Percentiles rank a stretch among this genome's conserved stretches.
Evolutionary conservation across 2,797 vertebrate species (phyloP).

Genomic region (Spatula versicolor): DNA sequence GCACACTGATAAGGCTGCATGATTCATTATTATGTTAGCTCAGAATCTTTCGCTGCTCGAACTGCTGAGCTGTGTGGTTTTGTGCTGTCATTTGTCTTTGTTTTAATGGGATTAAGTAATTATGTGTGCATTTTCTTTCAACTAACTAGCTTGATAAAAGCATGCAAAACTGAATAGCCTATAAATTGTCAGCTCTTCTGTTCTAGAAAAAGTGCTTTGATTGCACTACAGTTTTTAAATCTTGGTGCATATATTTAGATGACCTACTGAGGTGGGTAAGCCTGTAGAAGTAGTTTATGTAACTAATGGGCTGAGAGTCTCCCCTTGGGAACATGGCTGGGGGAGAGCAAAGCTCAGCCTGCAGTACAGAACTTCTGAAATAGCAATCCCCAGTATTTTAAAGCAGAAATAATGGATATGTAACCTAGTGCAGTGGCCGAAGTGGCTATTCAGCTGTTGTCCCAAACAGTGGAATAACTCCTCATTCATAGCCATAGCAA

Average conservation of each 20-base stretch:
- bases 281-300: conserved; percentile 7
- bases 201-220: conserved; percentile 39
- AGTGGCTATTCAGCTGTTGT: neutral
- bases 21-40: conserved; percentile 41
- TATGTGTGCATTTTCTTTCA: conserved; percentile 53
- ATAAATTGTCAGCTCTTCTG: conserved; percentile 47
- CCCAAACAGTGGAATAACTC: neutral
- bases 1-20: conserved; percentile 11
- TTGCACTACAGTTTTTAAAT: conserved; percentile 34
- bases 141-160: conserved; percentile 64
- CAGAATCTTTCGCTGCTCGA: conserved; percentile 33
- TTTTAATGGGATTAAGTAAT: conserved; percentile 72
- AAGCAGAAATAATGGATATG: neutral
- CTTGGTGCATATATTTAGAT: conserved; percentile 40
- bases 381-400: neutral
- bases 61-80: conserved; percentile 47
- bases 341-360: neutral
- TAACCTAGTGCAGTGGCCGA: neutral
- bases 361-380: neutral
- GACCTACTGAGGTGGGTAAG: conserved; percentile 44
- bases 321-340: neutral
- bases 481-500: neutral
- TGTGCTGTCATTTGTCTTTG: conserved; percentile 54
- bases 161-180: conserved; percentile 50
- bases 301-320: conserved; percentile 35